Percentiles rank a stretch among this genome's conserved stretches.
Evolutionary conservation across 2,797 vertebrate genomes (phyloP).

Genomic region (Chelmon rostratus): DNA sequence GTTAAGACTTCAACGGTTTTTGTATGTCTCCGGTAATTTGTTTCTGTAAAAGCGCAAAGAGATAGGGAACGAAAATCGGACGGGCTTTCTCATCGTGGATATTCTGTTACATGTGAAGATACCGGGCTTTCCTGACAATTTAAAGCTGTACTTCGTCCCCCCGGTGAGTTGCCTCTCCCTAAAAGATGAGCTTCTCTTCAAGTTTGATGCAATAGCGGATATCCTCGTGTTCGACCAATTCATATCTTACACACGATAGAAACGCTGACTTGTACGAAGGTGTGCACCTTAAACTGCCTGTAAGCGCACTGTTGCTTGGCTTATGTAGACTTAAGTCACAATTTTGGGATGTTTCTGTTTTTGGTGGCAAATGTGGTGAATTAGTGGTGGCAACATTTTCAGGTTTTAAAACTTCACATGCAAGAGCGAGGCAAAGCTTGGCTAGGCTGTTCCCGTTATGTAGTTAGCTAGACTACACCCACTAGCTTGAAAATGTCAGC

Average conservation of each 20-base stretch:
- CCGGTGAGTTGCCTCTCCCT: slow-evolving; percentile 78
- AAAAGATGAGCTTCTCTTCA: slow-evolving; percentile 69
- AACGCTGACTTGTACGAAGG: slow-evolving; percentile 10
- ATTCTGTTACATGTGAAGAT: not conserved
- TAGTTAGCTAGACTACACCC: slow-evolving; percentile 57
- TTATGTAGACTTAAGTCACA: not conserved
- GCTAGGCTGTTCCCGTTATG: slow-evolving; percentile 58
- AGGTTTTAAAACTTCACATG: slow-evolving; percentile 47
- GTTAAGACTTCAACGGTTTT: slow-evolving; percentile 63
- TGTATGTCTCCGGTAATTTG: slow-evolving; percentile 59
- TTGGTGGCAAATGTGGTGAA: not conserved
- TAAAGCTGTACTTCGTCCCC: slow-evolving; percentile 35
- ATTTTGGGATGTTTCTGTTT: rapidly evolving
- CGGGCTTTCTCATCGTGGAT: not conserved
- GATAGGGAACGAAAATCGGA: not conserved
- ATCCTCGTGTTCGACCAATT: slow-evolving; percentile 68
- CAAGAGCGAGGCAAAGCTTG: not conserved
- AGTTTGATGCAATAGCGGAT: slow-evolving; percentile 79
- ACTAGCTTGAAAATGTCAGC: slow-evolving; percentile 49
- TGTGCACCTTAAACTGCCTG: not conserved
- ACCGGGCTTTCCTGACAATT: not conserved
- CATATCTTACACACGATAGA: slow-evolving; percentile 4
- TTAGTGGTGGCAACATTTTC: not conserved
- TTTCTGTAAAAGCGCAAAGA: slow-evolving; percentile 21
- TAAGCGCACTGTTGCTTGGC: not conserved